These are phyloP conservation scores for Ciconia maguari DNA, from an alignment of 2,113 vertebrate genomes.

Conservation along the genomic window DNA sequence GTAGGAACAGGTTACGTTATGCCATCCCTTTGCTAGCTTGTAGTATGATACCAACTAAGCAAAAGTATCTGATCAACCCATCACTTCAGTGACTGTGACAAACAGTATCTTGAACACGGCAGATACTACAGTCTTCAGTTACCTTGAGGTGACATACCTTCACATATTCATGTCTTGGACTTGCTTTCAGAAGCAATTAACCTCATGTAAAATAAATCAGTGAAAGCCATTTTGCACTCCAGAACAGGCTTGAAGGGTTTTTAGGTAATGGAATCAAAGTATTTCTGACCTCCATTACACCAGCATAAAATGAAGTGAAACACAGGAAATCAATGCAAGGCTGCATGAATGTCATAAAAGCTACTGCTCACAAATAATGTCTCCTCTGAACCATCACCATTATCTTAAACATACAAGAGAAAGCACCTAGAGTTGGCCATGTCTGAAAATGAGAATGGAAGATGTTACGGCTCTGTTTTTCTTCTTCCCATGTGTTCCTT, in stretches of 20 bases:
- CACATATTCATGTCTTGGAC: not conserved
- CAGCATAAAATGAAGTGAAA: constrained; percentile 28
- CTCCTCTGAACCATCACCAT: not conserved
- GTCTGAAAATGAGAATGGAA: not conserved
- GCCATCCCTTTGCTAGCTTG: not conserved
- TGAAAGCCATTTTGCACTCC: constrained; percentile 24
- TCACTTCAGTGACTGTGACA: not conserved
- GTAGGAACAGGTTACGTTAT: not conserved
- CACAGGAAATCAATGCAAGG: constrained; percentile 33
- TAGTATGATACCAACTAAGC: not conserved
- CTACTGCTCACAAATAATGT: not conserved
- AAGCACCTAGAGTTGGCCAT: not conserved
- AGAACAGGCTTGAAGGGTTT: constrained; percentile 27
- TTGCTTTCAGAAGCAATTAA: constrained; percentile 47
- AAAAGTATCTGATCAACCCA: not conserved
- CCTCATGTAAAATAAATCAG: constrained; percentile 38
- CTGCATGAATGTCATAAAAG: not conserved
- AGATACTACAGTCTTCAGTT: not conserved
- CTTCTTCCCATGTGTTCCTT: not conserved
- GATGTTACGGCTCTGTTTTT: not conserved
- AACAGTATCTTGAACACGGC: not conserved
- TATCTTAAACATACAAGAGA: not conserved
- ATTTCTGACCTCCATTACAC: constrained; percentile 44
- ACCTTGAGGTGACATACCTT: constrained; percentile 14
- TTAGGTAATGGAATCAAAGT: constrained; percentile 27